Conservation (phyloP, 2,113 vertebrate genomes). For the Collichthys lucidus region DNA sequence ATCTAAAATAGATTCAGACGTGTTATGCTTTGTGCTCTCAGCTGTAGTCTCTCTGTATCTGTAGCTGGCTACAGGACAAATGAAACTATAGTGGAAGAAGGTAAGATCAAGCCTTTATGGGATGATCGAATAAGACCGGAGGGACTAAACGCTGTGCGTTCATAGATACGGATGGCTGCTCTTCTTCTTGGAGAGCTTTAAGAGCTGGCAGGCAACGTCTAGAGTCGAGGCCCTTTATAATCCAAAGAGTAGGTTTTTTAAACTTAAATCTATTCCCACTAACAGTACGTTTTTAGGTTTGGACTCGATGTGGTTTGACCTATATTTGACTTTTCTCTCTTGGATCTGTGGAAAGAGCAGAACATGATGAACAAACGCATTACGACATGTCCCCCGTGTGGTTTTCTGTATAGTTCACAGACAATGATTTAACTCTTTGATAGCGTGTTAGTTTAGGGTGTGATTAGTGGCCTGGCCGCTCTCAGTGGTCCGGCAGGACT, state of each 20-base stretch:
- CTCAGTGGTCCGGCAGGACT: constrained; percentile 35
- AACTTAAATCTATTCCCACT: background rate
- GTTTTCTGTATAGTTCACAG: background rate
- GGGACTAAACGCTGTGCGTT: constrained; percentile 2
- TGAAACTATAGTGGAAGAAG: constrained; percentile 24
- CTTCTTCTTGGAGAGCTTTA: constrained; percentile 14
- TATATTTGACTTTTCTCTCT: constrained; percentile 27
- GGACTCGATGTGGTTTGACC: background rate
- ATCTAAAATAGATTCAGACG: constrained; percentile 61
- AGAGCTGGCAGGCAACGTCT: background rate
- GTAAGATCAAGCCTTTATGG: constrained; percentile 39
- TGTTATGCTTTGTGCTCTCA: constrained; percentile 39
- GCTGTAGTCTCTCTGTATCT: constrained; percentile 24
- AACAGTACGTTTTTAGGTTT: background rate
- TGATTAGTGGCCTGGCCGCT: constrained; percentile 9
- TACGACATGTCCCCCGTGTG: background rate
- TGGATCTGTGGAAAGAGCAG: background rate
- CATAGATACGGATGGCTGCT: constrained; percentile 24
- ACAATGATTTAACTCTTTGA: constrained; percentile 3
- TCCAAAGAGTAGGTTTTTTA: background rate
- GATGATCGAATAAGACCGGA: constrained; percentile 46
- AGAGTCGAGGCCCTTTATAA: background rate
- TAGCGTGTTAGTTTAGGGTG: background rate
- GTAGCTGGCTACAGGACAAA: constrained; percentile 36
- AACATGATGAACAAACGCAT: constrained; percentile 11